phyloP scores from a whole-genome alignment of 2,888 invertebrate genomes.

The Hirtodrosophila duncani region DNA sequence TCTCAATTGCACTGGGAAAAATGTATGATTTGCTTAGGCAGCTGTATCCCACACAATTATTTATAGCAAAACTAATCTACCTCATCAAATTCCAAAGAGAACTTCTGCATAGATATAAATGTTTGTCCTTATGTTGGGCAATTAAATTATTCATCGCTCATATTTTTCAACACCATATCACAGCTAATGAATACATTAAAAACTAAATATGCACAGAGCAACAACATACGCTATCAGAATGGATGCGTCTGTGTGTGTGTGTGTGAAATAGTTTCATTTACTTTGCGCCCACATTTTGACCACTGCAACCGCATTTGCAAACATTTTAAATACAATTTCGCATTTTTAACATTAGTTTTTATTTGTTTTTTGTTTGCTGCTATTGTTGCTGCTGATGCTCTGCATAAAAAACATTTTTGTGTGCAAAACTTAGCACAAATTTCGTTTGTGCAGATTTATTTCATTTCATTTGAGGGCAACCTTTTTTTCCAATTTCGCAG shows the following conservation, averaged over 20 bases:
- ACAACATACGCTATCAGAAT: no score
- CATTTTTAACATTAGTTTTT: constrained; percentile 60
- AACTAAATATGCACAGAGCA: no score
- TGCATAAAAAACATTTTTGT: constrained; percentile 23
- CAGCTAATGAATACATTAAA: no score
- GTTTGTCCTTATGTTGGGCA: no score
- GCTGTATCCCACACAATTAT: no score
- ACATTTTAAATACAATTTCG: constrained; percentile 70
- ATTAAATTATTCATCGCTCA: no score
- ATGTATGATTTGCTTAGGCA: no score
- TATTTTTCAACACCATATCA: no score
- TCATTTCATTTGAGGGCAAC: constrained; percentile 41
- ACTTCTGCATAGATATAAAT: no score
- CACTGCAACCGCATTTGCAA: constrained; percentile 63
- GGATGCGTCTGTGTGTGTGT: constrained; percentile 21
- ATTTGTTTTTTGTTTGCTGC: constrained; percentile 39
- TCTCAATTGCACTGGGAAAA: no score
- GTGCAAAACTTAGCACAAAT: constrained; percentile 31
- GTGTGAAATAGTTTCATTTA: constrained; percentile 53
- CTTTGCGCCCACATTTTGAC: constrained; percentile 54
- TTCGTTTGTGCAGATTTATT: constrained; percentile 43
- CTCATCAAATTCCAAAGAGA: no score
- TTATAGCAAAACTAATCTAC: no score
- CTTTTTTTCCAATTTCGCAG: constrained; percentile 40
- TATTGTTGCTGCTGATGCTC: background rate